Conservation (phyloP, 2,113 vertebrate genomes). For the Meriones unguiculatus region DNA sequence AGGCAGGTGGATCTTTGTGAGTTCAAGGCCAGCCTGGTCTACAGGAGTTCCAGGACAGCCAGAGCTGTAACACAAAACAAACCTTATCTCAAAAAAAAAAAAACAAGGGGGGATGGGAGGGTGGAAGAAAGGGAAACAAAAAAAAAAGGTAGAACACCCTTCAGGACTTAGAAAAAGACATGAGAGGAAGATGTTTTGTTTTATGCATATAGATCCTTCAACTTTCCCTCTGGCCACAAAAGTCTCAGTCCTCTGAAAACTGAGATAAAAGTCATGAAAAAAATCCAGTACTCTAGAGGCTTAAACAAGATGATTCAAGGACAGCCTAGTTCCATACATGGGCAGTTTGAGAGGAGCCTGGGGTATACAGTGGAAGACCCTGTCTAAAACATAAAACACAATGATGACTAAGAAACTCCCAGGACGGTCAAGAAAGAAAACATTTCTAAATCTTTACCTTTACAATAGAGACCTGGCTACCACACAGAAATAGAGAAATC, state of each 20-base stretch:
- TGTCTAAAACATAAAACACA: neutral
- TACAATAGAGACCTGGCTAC: neutral
- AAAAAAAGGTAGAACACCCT: no score
- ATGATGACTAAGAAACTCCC: neutral
- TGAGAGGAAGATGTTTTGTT: neutral
- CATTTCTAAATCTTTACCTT: neutral
- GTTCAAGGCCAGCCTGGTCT: no score
- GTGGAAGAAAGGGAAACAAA: no score
- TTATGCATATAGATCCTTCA: neutral
- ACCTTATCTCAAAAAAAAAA: neutral
- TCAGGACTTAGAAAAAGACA: neutral
- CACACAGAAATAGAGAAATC: neutral
- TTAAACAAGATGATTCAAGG: neutral
- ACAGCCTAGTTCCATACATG: neutral
- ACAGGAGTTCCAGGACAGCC: no score
- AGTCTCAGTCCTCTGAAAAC: conserved; percentile 37
- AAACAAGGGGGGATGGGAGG: neutral
- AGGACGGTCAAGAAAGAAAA: neutral
- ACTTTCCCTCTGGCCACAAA: conserved; percentile 28
- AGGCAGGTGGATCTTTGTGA: no score
- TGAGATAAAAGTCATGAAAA: neutral
- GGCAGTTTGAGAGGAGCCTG: neutral
- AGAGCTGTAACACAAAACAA: no score
- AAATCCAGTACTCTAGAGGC: neutral
- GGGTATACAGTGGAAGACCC: neutral